A percentile compares a stretch with the other conserved stretches of the same genome.
Evolutionary conservation across 2,113 vertebrate genomes (phyloP).

Genomic region (Parotia lawesii): DNA sequence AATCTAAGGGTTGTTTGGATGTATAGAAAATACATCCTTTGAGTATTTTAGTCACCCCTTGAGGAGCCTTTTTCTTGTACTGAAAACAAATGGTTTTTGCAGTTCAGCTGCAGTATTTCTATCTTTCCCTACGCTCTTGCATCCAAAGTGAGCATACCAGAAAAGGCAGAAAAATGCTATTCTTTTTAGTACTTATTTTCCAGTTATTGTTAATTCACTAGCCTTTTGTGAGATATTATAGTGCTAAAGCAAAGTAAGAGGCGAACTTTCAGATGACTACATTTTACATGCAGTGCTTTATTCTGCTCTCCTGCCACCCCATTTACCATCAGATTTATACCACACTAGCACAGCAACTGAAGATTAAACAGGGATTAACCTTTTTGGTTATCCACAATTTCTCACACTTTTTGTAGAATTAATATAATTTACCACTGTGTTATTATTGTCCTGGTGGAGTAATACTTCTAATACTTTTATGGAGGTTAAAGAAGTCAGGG

Average conservation of each 20-base stretch:
- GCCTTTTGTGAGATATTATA: neutral
- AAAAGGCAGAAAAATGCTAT: neutral
- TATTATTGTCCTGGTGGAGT: conserved; percentile 15
- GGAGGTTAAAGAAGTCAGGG: neutral
- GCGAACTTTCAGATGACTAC: neutral
- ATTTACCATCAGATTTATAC: conserved; percentile 19
- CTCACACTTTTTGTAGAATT: conserved; percentile 11
- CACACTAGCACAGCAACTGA: neutral
- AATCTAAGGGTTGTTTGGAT: neutral
- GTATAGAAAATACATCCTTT: neutral
- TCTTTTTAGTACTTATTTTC: neutral
- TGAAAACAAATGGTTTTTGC: neutral
- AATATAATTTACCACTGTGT: neutral
- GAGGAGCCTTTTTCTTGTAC: neutral
- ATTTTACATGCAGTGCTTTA: neutral
- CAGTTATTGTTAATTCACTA: neutral
- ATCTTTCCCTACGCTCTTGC: neutral
- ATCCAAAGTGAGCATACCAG: neutral
- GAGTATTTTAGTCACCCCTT: neutral
- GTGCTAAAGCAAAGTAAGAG: neutral
- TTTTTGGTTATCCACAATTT: conserved; percentile 7
- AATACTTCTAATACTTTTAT: neutral
- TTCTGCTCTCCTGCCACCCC: neutral
- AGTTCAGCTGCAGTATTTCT: neutral
- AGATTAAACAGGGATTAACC: conserved; percentile 37